Conservation (phyloP, 1,140 invertebrate species). For the Rhyzopertha dominica region DNA sequence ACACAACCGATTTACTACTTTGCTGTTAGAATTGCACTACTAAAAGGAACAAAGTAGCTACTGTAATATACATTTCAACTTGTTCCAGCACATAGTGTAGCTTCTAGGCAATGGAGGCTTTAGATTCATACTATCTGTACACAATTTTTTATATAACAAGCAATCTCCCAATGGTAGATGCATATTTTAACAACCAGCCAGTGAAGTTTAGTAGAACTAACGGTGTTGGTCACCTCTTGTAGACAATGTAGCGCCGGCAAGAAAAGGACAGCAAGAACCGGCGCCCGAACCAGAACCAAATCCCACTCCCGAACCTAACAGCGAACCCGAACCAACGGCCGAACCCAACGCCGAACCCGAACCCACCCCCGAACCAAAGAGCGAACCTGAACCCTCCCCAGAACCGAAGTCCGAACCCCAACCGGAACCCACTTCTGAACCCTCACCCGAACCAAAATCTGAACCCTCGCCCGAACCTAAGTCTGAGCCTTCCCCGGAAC, state of each 20-base stretch:
- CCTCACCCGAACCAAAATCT: conserved; percentile 32
- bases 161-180: no score
- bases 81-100: no score
- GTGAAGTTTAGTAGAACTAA: no score
- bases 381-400: conserved; percentile 45
- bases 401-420: conserved; percentile 44
- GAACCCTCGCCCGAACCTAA: conserved; percentile 33
- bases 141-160: no score
- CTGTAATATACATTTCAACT: no score
- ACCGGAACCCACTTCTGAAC: conserved; percentile 41
- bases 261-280: no score
- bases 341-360: conserved; percentile 42
- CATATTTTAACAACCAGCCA: no score
- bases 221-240: conserved; percentile 20
- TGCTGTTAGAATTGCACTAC: no score
- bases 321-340: conserved; percentile 45
- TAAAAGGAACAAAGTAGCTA: no score
- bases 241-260: conserved; percentile 14
- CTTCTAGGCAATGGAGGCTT: no score
- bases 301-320: conserved; percentile 39
- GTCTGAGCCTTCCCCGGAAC: conserved; percentile 42
- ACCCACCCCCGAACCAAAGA: conserved; percentile 43
- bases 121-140: no score
- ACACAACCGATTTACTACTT: no score
- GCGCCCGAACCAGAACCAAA: conserved; percentile 28